Base-by-base conservation (phyloP, 2,888 invertebrate species). In the Ceratothoa steindachneri region DNA sequence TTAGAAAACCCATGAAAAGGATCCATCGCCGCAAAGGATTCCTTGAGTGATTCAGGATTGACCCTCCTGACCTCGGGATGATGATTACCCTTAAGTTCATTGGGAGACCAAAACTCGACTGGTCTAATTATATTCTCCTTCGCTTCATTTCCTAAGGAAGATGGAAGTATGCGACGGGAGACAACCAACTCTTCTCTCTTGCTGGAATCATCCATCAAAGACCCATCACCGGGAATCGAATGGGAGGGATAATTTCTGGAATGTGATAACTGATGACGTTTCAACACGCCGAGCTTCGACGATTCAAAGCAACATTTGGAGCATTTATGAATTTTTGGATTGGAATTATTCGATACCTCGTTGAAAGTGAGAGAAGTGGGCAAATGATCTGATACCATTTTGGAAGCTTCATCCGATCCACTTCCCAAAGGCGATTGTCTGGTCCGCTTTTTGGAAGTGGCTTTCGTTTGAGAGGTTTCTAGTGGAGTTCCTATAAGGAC, bases 231-330 rank as follows among this genome's bases (percentile, higher is more conserved):
- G n/a, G n/a, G n/a, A n/a, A n/a, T n/a, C n/a, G 41, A 41, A 41
- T 41, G 7, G 7, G 41, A 15, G 15, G 41, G 15, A 41, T 41
- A 9, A 5, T 5, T 15, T 41, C 15, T 41, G 15, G 60, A 22
- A 60, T 60, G 60, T 24, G 60, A 60, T 60, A 60, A 60, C 60
- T 60, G 22, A 3, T 60, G 60, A 1, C 60, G 60, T 24, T 60
- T 60, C 24, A 60, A 60, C 19, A 60, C 60, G 27, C 60, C 60
- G 24, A 60, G 60, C 24, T 60, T 60, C 1, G 60, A 24, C 1
- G 60, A 22, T 12, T 12, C 24, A 60, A 60, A 60, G 27, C 3
- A 12, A 24, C 60, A 60, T 60, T 60, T 60, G 22, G 19, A 24
- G 24, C 60, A 60, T 24, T 1, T 2, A 24, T 60, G 60, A 15